Evolutionary conservation across 2,797 vertebrate genomes (phyloP).

Genomic region (Clarias pachynema): DNA sequence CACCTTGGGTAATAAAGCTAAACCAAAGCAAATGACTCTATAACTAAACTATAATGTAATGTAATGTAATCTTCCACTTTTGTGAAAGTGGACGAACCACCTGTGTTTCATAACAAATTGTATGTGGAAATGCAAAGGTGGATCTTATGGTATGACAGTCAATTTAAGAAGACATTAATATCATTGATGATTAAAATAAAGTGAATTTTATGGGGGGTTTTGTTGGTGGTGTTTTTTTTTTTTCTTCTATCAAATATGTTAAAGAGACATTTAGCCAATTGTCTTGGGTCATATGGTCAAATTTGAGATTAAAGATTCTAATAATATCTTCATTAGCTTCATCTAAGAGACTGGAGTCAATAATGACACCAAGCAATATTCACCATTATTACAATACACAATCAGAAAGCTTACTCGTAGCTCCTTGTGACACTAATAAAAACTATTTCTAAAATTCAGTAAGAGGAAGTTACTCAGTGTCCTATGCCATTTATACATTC

Average conservation of each 20-base stretch:
- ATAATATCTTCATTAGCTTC: not conserved
- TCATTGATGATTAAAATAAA: not conserved
- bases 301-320: not conserved
- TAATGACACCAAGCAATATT: not conserved
- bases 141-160: not conserved
- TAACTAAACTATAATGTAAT: not conserved
- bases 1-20: not conserved
- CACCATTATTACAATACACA: not conserved
- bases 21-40: not conserved
- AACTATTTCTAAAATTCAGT: not conserved
- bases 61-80: not conserved
- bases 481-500: not conserved
- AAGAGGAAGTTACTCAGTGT: not conserved
- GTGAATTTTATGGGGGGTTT: too few species aligned
- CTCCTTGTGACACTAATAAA: conserved; percentile 6
- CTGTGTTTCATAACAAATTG: not conserved
- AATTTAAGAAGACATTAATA: not conserved
- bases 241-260: not conserved
- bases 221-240: too few species aligned
- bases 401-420: conserved; percentile 1
- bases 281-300: too few species aligned
- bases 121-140: not conserved
- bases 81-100: not conserved
- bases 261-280: not conserved
- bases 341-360: not conserved